These are phyloP conservation scores for Sialis lutaria DNA, from an alignment of 2,888 invertebrate genomes.

Conservation along the genomic window DNA sequence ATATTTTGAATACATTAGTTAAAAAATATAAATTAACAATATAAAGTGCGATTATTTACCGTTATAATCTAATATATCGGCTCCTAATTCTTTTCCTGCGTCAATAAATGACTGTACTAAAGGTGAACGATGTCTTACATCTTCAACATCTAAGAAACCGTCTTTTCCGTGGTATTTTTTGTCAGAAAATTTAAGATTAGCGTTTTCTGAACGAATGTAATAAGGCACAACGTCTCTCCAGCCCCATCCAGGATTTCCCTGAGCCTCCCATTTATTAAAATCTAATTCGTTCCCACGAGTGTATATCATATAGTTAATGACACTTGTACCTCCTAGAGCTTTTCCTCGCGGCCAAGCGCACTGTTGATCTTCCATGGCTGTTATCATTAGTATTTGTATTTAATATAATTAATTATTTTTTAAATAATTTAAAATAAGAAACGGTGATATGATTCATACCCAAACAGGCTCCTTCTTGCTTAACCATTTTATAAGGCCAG, in stretches of 20 bases:
- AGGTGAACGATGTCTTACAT: conserved; percentile 26
- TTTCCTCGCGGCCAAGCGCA: conserved; percentile 35
- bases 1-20: too few relatives aligned
- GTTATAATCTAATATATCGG: conserved; percentile 51
- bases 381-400: background rate
- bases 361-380: conserved; percentile 19
- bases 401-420: too few relatives aligned
- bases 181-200: conserved; percentile 18
- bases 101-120: conserved; percentile 35
- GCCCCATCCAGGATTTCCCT: conserved; percentile 37
- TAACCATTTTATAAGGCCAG: conserved; percentile 41
- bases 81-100: conserved; percentile 46
- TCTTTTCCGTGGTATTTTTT: conserved; percentile 23
- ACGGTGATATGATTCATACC: conserved; percentile 16
- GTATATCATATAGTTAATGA: conserved; percentile 34
- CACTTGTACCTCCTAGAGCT: conserved; percentile 32
- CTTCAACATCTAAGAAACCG: conserved; percentile 25
- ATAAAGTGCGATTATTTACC: conserved; percentile 15
- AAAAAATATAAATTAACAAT: too few relatives aligned
- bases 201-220: conserved; percentile 23
- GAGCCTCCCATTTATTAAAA: conserved; percentile 47
- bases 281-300: conserved; percentile 43
- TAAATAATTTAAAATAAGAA: too few relatives aligned
- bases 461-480: conserved; percentile 31
- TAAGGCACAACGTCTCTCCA: conserved; percentile 27